A percentile compares a stretch with the other conserved stretches of the same genome.
Conservation (phyloP, 1,140 invertebrate genomes). For the Myzus persicae region DNA sequence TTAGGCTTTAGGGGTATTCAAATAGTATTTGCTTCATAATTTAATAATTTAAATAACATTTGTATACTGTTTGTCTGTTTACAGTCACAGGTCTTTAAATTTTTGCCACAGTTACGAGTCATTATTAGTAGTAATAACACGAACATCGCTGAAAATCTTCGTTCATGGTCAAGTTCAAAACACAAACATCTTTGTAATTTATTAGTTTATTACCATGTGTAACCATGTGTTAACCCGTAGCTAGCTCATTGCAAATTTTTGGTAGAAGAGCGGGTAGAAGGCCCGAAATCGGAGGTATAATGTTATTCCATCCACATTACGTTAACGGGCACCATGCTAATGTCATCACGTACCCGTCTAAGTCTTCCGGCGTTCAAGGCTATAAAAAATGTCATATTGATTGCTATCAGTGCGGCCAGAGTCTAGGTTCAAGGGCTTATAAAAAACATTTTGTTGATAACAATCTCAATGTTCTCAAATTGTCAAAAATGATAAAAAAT, state of each 20-base stretch:
- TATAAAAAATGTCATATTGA: slow-evolving; percentile 3
- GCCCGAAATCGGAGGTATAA: background rate
- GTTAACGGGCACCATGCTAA: background rate
- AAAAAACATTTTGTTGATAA: background rate
- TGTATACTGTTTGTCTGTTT: background rate
- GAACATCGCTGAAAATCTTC: background rate
- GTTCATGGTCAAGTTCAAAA: slow-evolving; percentile 46
- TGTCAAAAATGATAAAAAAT: background rate
- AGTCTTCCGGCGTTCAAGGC: slow-evolving; percentile 31
- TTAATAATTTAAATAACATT: background rate
- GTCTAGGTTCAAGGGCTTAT: slow-evolving; percentile 2
- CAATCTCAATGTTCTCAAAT: background rate
- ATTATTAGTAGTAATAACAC: background rate
- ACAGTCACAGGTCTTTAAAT: background rate
- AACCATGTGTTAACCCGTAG: background rate
- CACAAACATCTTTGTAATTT: background rate
- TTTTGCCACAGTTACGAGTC: background rate
- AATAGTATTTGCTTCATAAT: background rate
- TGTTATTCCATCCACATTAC: slow-evolving; percentile 33
- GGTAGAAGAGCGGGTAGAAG: background rate
- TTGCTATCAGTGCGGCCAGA: background rate
- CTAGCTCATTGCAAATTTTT: background rate
- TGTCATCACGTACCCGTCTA: slow-evolving; percentile 24
- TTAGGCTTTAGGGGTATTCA: background rate
- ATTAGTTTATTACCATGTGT: background rate